Evolutionary conservation across 2,888 invertebrate genomes (phyloP).

Genomic region (Mechanitis messenoides): DNA sequence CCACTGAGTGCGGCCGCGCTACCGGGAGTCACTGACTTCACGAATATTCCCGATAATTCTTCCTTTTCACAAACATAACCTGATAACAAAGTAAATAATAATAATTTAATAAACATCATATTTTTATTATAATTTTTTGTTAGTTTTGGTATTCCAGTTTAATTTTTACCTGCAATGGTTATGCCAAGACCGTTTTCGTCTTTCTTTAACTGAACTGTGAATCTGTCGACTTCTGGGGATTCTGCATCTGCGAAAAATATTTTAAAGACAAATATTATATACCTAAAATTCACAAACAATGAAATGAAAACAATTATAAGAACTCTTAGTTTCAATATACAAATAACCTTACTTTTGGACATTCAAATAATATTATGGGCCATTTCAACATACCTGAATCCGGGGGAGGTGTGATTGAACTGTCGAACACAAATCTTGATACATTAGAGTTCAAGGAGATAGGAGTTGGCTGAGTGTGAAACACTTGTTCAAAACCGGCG

Average conservation of each 20-base stretch:
- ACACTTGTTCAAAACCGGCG: slow-evolving; percentile 87
- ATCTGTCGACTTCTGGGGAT: slow-evolving; percentile 94
- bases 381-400: slow-evolving; percentile 45
- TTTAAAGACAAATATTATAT: background rate
- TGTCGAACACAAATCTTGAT: slow-evolving; percentile 61
- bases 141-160: background rate
- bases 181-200: slow-evolving; percentile 96
- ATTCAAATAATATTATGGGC: background rate
- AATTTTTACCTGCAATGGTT: slow-evolving; percentile 85
- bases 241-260: slow-evolving; percentile 72
- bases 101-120: background rate
- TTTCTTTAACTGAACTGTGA: slow-evolving; percentile 94
- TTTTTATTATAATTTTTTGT: background rate
- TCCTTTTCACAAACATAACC: slow-evolving; percentile 98
- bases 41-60: slow-evolving; percentile 98
- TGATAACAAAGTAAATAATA: slow-evolving; percentile 27
- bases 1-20: slow-evolving; percentile 97
- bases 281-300: background rate
- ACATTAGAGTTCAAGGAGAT: slow-evolving; percentile 38
- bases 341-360: no score
- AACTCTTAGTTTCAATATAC: no score
- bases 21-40: slow-evolving; percentile 97
- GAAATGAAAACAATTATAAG: background rate
- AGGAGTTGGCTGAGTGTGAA: slow-evolving; percentile 74
- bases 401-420: slow-evolving; percentile 60